phyloP scores from a whole-genome alignment of 2,888 invertebrate genomes.

The Plebejus anna region DNA sequence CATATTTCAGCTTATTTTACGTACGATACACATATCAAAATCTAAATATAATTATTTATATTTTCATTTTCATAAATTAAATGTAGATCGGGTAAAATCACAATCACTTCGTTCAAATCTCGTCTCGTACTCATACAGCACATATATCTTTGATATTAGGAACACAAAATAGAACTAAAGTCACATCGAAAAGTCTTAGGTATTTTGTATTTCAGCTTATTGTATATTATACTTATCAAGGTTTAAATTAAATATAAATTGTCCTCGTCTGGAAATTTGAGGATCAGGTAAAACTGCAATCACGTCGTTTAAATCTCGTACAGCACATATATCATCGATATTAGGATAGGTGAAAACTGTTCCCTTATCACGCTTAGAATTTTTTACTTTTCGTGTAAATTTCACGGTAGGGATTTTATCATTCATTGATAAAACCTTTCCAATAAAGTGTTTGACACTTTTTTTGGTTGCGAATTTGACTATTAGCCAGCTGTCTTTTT shows the following conservation, averaged over 20 bases:
- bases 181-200: background rate
- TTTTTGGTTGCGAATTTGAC: slow-evolving; percentile 37
- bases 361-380: slow-evolving; percentile 33
- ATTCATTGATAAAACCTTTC: slow-evolving; percentile 33
- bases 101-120: no score
- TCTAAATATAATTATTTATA: no score
- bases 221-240: slow-evolving; percentile 30
- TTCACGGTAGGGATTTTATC: slow-evolving; percentile 34
- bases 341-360: slow-evolving; percentile 35
- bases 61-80: no score
- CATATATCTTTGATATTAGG: no score
- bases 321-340: slow-evolving; percentile 35
- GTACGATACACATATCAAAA: no score
- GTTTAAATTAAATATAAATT: slow-evolving; percentile 33
- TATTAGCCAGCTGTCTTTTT: slow-evolving; percentile 35
- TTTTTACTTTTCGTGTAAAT: slow-evolving; percentile 36
- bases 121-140: no score
- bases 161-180: no score
- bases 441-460: slow-evolving; percentile 37
- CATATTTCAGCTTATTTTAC: no score
- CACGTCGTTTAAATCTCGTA: slow-evolving; percentile 34
- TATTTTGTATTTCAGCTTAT: slow-evolving; percentile 12
- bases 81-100: no score
- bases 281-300: slow-evolving; percentile 34
- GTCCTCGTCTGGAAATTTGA: slow-evolving; percentile 33